Evolutionary conservation across 2,797 vertebrate species (phyloP).

Genomic region (Eospalax fontanierii): DNA sequence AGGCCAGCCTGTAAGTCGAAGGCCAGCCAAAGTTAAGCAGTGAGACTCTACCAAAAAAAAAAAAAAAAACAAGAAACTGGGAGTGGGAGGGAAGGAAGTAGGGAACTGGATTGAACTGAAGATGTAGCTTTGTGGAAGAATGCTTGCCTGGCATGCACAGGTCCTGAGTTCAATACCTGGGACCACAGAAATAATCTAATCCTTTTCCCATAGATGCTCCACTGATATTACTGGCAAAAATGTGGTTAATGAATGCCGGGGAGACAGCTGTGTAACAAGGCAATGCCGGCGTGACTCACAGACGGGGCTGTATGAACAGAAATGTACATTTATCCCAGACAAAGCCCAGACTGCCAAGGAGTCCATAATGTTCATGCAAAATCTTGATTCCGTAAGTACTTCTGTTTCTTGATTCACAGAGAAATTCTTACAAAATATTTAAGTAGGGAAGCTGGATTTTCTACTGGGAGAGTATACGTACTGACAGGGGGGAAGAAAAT

Average conservation of each 20-base stretch:
- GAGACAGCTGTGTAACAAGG: slow-evolving; percentile 42
- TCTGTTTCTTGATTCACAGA: slow-evolving; percentile 20
- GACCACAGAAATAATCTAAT: neutral
- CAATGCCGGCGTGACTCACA: slow-evolving; percentile 74
- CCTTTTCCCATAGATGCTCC: slow-evolving; percentile 86
- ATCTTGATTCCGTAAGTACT: slow-evolving; percentile 87
- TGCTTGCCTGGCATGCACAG: neutral
- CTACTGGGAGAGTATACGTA: slow-evolving; percentile 24
- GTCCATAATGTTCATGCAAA: slow-evolving; percentile 90
- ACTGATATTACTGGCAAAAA: slow-evolving; percentile 81
- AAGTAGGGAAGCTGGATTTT: slow-evolving; percentile 17
- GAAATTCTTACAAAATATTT: neutral
- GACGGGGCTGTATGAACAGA: slow-evolving; percentile 84
- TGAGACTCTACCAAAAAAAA: too few species aligned
- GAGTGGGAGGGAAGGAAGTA: neutral
- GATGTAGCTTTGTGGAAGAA: neutral
- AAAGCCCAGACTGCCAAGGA: slow-evolving; percentile 75
- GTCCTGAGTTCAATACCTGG: too few species aligned
- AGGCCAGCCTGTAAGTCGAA: too few species aligned
- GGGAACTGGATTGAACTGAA: neutral
- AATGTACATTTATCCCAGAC: slow-evolving; percentile 88
- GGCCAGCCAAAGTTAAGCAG: too few species aligned
- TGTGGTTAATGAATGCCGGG: slow-evolving; percentile 59
- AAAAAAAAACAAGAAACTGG: too few species aligned
- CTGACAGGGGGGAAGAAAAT: slow-evolving; percentile 18